Base-by-base conservation (phyloP, 2,797 vertebrate species). In the Aplochiton taeniatus region DNA sequence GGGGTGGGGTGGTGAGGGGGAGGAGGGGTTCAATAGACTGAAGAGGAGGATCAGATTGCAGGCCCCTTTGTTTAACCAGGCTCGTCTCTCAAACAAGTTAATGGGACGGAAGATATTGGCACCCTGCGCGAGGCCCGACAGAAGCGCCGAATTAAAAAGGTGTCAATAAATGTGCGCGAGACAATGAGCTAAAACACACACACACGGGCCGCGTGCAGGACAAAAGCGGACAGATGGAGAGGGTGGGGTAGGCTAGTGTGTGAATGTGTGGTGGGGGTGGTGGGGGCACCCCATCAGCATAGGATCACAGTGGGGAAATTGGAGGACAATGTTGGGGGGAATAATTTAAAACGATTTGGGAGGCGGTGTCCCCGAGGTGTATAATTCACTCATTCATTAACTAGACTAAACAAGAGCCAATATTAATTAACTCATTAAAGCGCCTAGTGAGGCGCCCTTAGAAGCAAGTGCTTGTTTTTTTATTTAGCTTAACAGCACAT, bases 71-170 rank as follows among this genome's bases (percentile, higher is more conserved):
- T 96, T 88, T 90, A 91, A 82, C 78, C 85, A 82, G 91, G 81
- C 92, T 90, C 90, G 70, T 88, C 89, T 93, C 93, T 94, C 92
- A 93, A 82, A 90, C 88, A 92, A 94, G 93, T 93, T 96, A 97
- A 97, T 96, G 95, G 95, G 93, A 94, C 94, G 94, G 94, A 96
- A 96, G 94, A 91, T 94, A 94, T 89, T 89, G 91, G 84, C 86
- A 83, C 84, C 86, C 83, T 74, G 74, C 82, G 77, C 80, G 66
- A 76, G 73, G 88, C 91, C 86, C 83, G 90, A 89, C 91, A 91
- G 92, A 93, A 86, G 91, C 82, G 85, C 80, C 75, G 84, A 91
- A 87, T 90, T 87, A 83, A 85, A 88, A 83, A 89, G 85, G 91
- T 87, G 89, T 93, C 88, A 90, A 93, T 87, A 83, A 88, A 88